Base-by-base conservation (phyloP, 2,888 invertebrate species). In the Leptinotarsa peninsularis region DNA sequence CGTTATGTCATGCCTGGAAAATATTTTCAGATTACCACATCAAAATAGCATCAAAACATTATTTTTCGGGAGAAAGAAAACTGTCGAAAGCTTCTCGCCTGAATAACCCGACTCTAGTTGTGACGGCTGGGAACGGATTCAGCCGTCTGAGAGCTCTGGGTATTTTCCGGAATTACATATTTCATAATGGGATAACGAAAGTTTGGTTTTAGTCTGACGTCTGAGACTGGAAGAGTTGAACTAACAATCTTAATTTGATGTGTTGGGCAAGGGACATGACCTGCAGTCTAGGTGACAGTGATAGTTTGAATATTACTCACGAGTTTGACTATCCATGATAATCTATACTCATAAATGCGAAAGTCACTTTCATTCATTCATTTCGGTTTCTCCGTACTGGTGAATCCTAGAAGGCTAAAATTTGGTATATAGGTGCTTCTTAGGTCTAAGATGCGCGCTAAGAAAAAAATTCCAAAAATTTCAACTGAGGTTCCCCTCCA, bases 101-200 rank as follows among this genome's bases (percentile, higher is more conserved):
- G 13, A 4, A 58, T 21, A 15, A 14, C 15, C 4, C 4, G 4
- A 27, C 23, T 23, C 15, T 4, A 58, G 58, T 58, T 58, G 21
- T 58, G 58, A 58, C 23, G 14, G 23, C 14, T 58, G 15, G 5
- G 21, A 23, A 58, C 23, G 27, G 58, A 58, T 58, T 58, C 58
- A 23, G 58, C 23, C 23, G 58, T 27, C 58, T 58, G 58, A 23
- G 15, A 58, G 58, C 58, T 58, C 58, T 23, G 58, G 58, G 58
- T 21, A 58, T 58, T 23, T 15, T 23, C 58, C 15, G 15, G 23
- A 58, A 21, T 58, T 58, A 58, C 58, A 58, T 58, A 58, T 58
- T 58, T 58, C 58, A 58, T 58, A 13, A 58, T 58, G 58, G 58
- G 58, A 58, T 58, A 13, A 58, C 58, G 15, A 27, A 58, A 58